Evolutionary conservation across 2,888 invertebrate genomes (phyloP).

Genomic region (Torymus aiolomorphi): DNA sequence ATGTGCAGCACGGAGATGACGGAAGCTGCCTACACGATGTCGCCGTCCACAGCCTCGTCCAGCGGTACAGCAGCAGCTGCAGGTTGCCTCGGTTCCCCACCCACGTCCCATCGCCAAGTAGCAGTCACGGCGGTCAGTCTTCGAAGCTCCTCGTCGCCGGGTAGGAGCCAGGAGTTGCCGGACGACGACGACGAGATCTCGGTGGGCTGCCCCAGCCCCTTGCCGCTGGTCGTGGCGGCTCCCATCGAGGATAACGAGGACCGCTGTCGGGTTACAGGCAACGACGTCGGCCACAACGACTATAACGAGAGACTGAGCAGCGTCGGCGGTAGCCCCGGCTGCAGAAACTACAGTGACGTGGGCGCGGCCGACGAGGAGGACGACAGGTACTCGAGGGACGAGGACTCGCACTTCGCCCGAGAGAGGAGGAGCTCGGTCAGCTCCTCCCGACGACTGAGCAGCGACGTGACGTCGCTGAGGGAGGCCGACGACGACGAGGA

Average conservation of each 20-base stretch:
- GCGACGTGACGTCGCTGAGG: slow-evolving; percentile 67
- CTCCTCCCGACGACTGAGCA: slow-evolving; percentile 57
- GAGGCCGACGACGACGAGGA: slow-evolving; percentile 68
- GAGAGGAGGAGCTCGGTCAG: slow-evolving; percentile 53
- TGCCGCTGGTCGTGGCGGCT: slow-evolving; percentile 72
- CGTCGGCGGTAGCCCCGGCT: not conserved
- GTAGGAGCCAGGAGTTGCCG: slow-evolving; percentile 10
- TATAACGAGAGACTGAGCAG: not conserved
- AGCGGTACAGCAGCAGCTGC: slow-evolving; percentile 66
- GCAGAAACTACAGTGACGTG: not conserved
- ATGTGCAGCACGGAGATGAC: slow-evolving; percentile 75
- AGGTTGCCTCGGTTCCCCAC: slow-evolving; percentile 68
- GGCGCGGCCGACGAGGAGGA: slow-evolving; percentile 64
- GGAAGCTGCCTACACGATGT: slow-evolving; percentile 71
- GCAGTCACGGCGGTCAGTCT: slow-evolving; percentile 10
- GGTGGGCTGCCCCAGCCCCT: slow-evolving; percentile 84
- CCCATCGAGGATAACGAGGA: slow-evolving; percentile 50
- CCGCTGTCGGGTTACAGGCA: too few species aligned
- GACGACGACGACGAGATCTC: slow-evolving; percentile 85
- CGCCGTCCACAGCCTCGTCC: slow-evolving; percentile 64
- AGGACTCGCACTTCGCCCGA: slow-evolving; percentile 61
- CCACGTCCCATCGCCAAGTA: slow-evolving; percentile 74
- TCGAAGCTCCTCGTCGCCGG: not conserved
- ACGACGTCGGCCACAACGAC: not conserved
- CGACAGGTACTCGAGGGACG: slow-evolving; percentile 67